Evolutionary conservation across 2,113 vertebrate genomes (phyloP), one percentile per base, ranked within the genome.

Genomic region (Chaetodon trifascialis): DNA sequence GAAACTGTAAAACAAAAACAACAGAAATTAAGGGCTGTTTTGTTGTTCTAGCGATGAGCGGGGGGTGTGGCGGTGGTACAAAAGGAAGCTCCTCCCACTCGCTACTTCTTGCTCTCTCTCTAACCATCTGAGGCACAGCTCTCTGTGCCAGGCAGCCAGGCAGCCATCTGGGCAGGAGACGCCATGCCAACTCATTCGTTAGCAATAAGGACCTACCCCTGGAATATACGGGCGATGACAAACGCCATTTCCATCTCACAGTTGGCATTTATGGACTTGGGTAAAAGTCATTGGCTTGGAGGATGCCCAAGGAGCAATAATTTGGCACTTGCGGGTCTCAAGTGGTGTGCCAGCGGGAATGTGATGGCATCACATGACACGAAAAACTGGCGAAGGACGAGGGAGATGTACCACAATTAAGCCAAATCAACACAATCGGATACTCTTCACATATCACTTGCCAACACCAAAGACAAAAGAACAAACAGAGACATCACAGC

Each of bases 311-410:
- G 89, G 83, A 94, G 93, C 93, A 94, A 94, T 95, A 86, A 94
- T 90, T 91, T 89, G 93, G 93, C 91, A 92, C 94, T 93, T 89
- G 94, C 89, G 52, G 90, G 90, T 76, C 88, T 89, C 91, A 93
- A 87, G 95, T 90, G 77, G 90, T 55, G 90, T 95, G 95, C 96
- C 96, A 95, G 94, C 74, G 58, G 88, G 78, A 86, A 74, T 58
- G 51, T 68, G 77, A 83, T 93, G 95, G 93, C 93, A 95, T 94
- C 88, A 56, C 34, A 55, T 94, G 91, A 89, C 83, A 88, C 36
- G 54, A 91, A 87, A 30, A 90, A 82, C 90, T 65, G 86, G 90
- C 71, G 58, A 92, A 85, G 78, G 84, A 91, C 54, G 69, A 59
- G 23, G 89, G 64, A 88, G 68, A 85, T 65, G 56, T 69, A 84